Conservation (phyloP, 2,888 invertebrate species). For the Buathra laborator region DNA sequence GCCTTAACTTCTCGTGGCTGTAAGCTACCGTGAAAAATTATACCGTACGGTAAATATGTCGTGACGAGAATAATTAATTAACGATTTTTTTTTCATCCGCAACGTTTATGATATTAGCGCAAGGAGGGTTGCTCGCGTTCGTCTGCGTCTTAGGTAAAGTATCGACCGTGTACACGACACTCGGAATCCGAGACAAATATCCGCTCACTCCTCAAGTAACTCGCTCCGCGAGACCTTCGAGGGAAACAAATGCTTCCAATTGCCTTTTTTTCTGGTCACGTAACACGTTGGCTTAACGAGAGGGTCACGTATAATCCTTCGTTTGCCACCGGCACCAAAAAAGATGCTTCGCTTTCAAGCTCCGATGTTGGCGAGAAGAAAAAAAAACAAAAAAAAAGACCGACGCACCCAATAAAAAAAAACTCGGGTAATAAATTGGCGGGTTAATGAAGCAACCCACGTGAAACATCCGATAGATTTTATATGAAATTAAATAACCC, state of each 20-base stretch:
- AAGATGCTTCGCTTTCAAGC: not conserved
- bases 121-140: not conserved
- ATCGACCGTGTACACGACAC: not conserved
- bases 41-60: too few relatives aligned
- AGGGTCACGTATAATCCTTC: not conserved
- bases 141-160: not conserved
- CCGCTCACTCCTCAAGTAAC: not conserved
- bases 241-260: not conserved
- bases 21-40: too few relatives aligned
- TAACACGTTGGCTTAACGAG: not conserved
- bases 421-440: not conserved
- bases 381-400: not conserved
- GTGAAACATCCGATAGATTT: not conserved
- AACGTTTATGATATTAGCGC: too few relatives aligned
- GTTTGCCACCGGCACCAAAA: not conserved
- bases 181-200: too few relatives aligned
- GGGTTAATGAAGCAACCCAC: not conserved
- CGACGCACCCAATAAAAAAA: not conserved
- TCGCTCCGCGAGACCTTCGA: not conserved
- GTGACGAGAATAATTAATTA: too few relatives aligned
- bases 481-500: not conserved
- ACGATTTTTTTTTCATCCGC: too few relatives aligned
- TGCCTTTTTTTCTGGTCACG: conserved; percentile 9
- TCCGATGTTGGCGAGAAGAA: not conserved
- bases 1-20: too few relatives aligned